These are phyloP conservation scores for Tichodroma muraria DNA, from an alignment of 2,113 vertebrate genomes.

Conservation along the genomic window DNA sequence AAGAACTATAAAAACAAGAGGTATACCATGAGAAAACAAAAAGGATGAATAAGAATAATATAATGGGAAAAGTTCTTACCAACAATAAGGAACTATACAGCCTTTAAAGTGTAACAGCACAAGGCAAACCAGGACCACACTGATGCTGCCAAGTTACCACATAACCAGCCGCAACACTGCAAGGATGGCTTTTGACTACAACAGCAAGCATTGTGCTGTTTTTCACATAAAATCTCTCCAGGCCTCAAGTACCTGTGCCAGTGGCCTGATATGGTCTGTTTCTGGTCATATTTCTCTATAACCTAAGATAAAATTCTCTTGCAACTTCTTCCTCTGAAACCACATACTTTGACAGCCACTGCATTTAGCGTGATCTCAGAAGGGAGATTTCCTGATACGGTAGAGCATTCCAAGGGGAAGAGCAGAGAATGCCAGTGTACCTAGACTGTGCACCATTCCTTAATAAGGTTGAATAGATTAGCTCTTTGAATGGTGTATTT, in stretches of 20 bases:
- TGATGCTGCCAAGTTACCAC: neutral
- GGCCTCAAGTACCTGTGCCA: neutral
- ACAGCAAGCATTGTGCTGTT: neutral
- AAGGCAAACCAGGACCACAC: neutral
- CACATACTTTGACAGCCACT: neutral
- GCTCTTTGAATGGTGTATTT: neutral
- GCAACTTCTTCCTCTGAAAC: neutral
- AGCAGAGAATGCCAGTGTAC: neutral
- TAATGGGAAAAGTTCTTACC: neutral
- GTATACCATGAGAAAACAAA: conserved; percentile 39
- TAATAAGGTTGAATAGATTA: neutral
- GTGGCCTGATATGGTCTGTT: neutral
- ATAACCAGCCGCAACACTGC: neutral
- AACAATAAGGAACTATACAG: neutral
- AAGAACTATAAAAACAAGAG: conserved; percentile 42
- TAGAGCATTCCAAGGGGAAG: neutral
- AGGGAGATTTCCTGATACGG: neutral
- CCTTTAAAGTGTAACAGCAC: neutral
- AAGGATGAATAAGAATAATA: neutral
- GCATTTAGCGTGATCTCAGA: neutral
- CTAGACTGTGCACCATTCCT: neutral
- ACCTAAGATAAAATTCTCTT: neutral
- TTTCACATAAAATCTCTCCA: neutral
- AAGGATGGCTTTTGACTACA: neutral
- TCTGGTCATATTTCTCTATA: neutral